A percentile compares a stretch with the other conserved stretches of the same genome.
These are phyloP conservation scores for Siphamia tubifer DNA, from an alignment of 2,113 vertebrate genomes.

Conservation along the genomic window DNA sequence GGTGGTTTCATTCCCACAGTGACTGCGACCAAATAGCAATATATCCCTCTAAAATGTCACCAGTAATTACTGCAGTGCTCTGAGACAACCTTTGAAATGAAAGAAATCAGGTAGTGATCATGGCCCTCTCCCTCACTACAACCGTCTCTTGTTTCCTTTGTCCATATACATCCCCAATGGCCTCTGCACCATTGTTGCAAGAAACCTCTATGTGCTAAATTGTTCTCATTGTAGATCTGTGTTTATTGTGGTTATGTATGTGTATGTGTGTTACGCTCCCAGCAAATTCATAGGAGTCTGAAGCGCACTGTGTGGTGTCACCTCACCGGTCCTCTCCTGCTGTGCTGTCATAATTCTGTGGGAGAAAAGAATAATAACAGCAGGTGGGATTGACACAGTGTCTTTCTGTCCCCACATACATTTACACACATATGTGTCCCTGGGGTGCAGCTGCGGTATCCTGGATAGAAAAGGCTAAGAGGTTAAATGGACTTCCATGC, in stretches of 20 bases:
- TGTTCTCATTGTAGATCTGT: neutral
- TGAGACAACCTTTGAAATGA: slow-evolving; percentile 50
- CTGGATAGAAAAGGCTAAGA: slow-evolving; percentile 12
- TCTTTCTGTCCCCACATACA: neutral
- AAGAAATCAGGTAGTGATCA: slow-evolving; percentile 32
- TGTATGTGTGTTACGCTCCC: neutral
- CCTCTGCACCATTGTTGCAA: neutral
- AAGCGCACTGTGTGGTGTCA: slow-evolving; percentile 1
- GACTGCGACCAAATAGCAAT: slow-evolving; percentile 56
- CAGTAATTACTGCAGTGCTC: slow-evolving; percentile 58
- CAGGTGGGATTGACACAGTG: slow-evolving; percentile 9
- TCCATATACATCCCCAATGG: slow-evolving; percentile 1
- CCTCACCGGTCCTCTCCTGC: slow-evolving; percentile 26
- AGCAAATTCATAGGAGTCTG: neutral
- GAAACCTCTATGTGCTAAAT: slow-evolving; percentile 2
- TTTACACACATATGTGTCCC: slow-evolving; percentile 4
- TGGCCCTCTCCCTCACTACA: neutral
- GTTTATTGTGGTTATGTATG: slow-evolving; percentile 1
- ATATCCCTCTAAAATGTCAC: slow-evolving; percentile 66
- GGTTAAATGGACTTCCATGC: slow-evolving; percentile 17
- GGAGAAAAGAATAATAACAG: slow-evolving; percentile 31
- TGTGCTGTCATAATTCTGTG: slow-evolving; percentile 23
- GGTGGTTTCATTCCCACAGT: slow-evolving; percentile 44
- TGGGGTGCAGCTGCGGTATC: neutral
- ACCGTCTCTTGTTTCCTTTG: neutral